phyloP scores from a whole-genome alignment of 2,797 vertebrate genomes.

The Simalia tracyae region DNA sequence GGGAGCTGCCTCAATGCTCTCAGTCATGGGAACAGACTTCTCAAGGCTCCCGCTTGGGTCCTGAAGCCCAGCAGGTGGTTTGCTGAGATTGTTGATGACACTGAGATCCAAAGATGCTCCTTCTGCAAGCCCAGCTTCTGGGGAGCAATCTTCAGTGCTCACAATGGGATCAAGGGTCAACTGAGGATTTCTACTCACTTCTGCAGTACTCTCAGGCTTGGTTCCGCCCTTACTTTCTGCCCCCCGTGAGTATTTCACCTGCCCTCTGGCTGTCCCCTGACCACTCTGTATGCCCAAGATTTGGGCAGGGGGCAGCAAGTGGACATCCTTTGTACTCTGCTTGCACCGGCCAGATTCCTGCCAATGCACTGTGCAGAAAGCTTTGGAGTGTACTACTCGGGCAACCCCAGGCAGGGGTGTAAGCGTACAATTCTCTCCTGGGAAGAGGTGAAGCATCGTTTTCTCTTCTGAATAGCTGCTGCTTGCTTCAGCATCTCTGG shows the following conservation, averaged over 20 bases:
- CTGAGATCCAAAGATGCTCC: constrained; percentile 53
- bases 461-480: constrained; percentile 74
- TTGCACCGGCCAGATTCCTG: constrained; percentile 91
- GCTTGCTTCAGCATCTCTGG: constrained; percentile 64
- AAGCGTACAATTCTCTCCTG: constrained; percentile 88
- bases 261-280: constrained; percentile 74
- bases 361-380: constrained; percentile 98
- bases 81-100: constrained; percentile 59
- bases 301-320: constrained; percentile 86
- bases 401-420: constrained; percentile 90
- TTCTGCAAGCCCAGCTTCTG: constrained; percentile 65
- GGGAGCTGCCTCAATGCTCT: constrained; percentile 40
- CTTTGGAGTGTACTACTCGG: constrained; percentile 96
- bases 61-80: constrained; percentile 57
- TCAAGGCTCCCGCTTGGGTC: constrained; percentile 62
- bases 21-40: constrained; percentile 44
- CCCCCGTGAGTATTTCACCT: constrained; percentile 72
- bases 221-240: constrained; percentile 62
- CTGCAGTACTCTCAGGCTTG: constrained; percentile 58
- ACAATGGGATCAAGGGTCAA: constrained; percentile 57
- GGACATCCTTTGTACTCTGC: constrained; percentile 83
- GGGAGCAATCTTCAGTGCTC: constrained; percentile 66
- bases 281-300: constrained; percentile 89
- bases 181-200: constrained; percentile 54
- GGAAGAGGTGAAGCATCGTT: constrained; percentile 89